Evolutionary conservation across 1,140 invertebrate species (phyloP), one percentile per base, ranked within the genome.

Genomic region (Ooceraea biroi): DNA sequence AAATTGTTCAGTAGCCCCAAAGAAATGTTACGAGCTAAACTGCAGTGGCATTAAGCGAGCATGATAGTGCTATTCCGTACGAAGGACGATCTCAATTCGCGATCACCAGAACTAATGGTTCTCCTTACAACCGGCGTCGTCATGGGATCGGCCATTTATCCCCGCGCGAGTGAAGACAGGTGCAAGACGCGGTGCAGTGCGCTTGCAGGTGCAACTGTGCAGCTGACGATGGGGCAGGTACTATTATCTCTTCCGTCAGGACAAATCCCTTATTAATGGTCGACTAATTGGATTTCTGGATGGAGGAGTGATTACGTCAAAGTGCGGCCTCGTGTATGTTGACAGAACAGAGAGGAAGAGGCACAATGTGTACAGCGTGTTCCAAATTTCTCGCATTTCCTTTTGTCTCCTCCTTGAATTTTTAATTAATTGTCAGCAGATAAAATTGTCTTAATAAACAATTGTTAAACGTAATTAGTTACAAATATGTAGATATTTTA

Each of bases 241-340:
- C 87, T 82, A 91, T 91, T 92, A 91, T 91, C 87, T 85, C 73
- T 76, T 80, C 76, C 77, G 86, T 69, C 83, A 74, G 84, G 85
- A 83, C 65, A 89, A 89, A 92, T 92, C 84, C 87, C 82, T 90
- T 92, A 93, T 93, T 93, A 92, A 93, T 93, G 88, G 86, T 85
- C 82, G 85, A 82, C 83, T 93, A 93, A 93, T 93, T 93, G 91
- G 88, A 91, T 93, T 89, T 88, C 89, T 90, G 71, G 77, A 69
- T 46, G 68, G 73, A 66, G 83, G 85, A 88, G 84, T 84, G 89
- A 87, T 90, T 88, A 86, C 73, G 69, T 77, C 72, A 84, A 69
- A 80, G 82, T 65, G 80, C 41, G 66, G n/a, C 36, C 69, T 30
- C 52, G 30, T 30, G 44, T 57, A 14, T 44, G 61, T 36, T 57